Evolutionary conservation across 2,797 vertebrate genomes (phyloP).

Genomic region (Chloroceryle amazona): DNA sequence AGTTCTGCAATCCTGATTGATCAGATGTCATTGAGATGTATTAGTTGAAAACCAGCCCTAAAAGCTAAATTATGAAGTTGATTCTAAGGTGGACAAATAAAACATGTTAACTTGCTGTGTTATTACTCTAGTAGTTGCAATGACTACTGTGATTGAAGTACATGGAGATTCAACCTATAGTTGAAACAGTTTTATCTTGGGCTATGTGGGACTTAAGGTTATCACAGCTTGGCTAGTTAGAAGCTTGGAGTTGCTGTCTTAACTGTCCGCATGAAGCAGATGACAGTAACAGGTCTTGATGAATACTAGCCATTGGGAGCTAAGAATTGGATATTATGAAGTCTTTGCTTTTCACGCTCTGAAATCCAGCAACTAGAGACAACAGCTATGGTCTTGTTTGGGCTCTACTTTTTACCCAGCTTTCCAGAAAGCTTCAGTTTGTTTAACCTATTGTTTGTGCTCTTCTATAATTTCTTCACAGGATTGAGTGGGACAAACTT

Average conservation of each 20-base stretch:
- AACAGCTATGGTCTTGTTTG: background rate
- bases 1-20: background rate
- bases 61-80: background rate
- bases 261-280: rapidly evolving
- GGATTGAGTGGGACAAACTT: constrained; percentile 99
- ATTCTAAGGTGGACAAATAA: background rate
- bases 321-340: background rate
- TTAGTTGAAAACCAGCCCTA: too few species aligned
- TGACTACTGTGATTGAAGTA: background rate
- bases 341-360: rapidly evolving
- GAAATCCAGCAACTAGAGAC: background rate
- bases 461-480: constrained; percentile 61
- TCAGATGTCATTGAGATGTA: background rate
- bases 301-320: background rate
- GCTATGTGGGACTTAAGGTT: background rate
- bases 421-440: background rate
- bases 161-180: background rate
- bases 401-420: background rate
- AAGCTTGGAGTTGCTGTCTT: background rate
- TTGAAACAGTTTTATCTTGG: background rate
- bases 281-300: background rate
- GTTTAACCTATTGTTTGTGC: background rate
- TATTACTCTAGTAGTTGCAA: background rate
- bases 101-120: background rate
- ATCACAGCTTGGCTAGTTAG: background rate